These are phyloP conservation scores for Sepiola atlantica DNA, from an alignment of 2,888 invertebrate genomes.

Conservation along the genomic window DNA sequence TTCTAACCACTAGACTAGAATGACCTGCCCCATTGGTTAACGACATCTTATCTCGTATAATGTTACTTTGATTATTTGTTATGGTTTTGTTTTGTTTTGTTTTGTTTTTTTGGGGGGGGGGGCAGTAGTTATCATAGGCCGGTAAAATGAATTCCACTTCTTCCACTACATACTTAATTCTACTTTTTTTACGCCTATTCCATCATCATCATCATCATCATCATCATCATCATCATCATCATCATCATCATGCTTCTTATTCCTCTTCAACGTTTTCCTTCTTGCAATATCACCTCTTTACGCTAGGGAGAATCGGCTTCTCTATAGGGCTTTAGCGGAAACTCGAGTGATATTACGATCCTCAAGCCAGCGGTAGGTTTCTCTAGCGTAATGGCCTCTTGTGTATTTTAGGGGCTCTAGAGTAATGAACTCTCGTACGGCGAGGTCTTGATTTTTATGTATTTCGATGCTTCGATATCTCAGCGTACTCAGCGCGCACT, in stretches of 20 bases:
- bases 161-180: too few relatives aligned
- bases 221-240: too few relatives aligned
- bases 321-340: not conserved
- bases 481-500: not conserved
- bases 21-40: too few relatives aligned
- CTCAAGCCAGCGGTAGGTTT: not conserved
- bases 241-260: not conserved
- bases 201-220: too few relatives aligned
- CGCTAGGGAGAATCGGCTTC: not conserved
- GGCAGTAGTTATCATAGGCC: too few relatives aligned
- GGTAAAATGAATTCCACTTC: too few relatives aligned
- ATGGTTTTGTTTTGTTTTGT: too few relatives aligned
- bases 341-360: slow-evolving; percentile 8
- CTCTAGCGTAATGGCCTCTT: slow-evolving; percentile 1
- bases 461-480: slow-evolving; percentile 2
- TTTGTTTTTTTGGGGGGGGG: too few relatives aligned
- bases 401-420: not conserved
- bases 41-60: too few relatives aligned
- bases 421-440: not conserved
- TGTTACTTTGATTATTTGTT: too few relatives aligned
- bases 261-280: not conserved
- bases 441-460: slow-evolving; percentile 4
- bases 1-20: too few relatives aligned
- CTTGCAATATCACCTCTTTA: not conserved
- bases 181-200: too few relatives aligned